A percentile compares a stretch with the other conserved stretches of the same genome.
phyloP scores from a whole-genome alignment of 2,888 invertebrate species.

The Incurvaria masculella region DNA sequence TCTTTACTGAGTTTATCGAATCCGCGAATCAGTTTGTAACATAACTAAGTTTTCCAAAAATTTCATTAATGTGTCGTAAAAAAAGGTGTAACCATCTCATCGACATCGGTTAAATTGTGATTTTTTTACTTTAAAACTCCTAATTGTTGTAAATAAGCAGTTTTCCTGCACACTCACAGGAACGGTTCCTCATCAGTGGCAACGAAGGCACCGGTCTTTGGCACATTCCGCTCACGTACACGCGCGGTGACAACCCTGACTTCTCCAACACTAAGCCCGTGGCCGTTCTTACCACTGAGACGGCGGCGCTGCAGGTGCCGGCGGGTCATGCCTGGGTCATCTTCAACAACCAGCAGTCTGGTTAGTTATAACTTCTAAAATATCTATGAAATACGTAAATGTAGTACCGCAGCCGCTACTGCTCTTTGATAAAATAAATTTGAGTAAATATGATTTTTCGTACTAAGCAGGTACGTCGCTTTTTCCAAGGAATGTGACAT shows the following conservation, averaged over 20 bases:
- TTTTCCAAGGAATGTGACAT: too few species aligned
- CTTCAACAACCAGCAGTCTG: constrained; percentile 49
- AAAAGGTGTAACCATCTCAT: background rate
- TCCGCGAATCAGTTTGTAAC: too few species aligned
- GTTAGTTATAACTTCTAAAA: too few species aligned
- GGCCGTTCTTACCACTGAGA: constrained; percentile 23
- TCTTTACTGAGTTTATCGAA: too few species aligned
- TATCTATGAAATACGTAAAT: too few species aligned
- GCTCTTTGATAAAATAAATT: too few species aligned
- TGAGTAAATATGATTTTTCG: too few species aligned
- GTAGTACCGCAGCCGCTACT: too few species aligned
- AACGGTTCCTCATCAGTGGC: constrained; percentile 33
- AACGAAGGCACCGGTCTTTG: constrained; percentile 24
- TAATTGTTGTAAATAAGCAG: background rate
- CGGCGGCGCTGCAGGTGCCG: constrained; percentile 19
- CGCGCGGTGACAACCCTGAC: constrained; percentile 31
- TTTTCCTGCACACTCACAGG: too few species aligned
- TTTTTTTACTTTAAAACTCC: constrained; percentile 3
- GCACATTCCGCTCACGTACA: constrained; percentile 47
- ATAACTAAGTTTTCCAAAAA: too few species aligned
- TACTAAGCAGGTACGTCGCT: too few species aligned
- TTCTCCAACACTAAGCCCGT: constrained; percentile 37
- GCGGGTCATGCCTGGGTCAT: constrained; percentile 53
- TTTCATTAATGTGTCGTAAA: background rate
- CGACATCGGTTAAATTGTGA: background rate